Conservation (phyloP, 2,797 vertebrate species). For the Gila robusta region DNA sequence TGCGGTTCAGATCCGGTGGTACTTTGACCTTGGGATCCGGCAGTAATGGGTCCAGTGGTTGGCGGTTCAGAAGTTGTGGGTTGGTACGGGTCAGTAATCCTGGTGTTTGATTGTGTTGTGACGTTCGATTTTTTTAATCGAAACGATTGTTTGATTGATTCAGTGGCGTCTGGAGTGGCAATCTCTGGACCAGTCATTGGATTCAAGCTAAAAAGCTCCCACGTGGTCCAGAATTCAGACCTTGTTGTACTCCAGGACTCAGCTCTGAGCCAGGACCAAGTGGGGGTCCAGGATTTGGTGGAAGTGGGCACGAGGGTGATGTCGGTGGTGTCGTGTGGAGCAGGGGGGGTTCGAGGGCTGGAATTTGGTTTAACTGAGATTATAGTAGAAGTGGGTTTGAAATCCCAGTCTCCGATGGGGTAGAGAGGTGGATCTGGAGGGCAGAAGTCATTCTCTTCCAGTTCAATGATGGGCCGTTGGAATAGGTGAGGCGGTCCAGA, state of each 20-base stretch:
- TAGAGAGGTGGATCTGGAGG: not conserved
- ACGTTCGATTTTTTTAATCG: no score
- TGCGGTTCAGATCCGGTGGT: no score
- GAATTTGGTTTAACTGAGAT: not conserved
- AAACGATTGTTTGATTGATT: not conserved
- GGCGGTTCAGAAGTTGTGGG: not conserved
- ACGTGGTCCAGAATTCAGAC: not conserved
- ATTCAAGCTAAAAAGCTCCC: not conserved
- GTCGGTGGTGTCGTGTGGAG: not conserved
- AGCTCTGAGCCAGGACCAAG: not conserved
- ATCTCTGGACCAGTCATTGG: not conserved
- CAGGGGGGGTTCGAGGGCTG: not conserved
- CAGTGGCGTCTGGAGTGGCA: not conserved
- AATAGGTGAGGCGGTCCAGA: slow-evolving; percentile 57
- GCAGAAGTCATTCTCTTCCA: slow-evolving; percentile 68
- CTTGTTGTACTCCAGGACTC: slow-evolving; percentile 8
- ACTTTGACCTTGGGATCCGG: no score
- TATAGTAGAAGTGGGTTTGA: not conserved
- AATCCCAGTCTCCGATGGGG: not conserved
- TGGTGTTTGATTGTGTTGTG: not conserved
- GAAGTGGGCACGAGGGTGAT: not conserved
- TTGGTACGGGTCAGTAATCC: not conserved
- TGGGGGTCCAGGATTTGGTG: not conserved
- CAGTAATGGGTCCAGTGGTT: not conserved
- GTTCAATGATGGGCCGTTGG: slow-evolving; percentile 50